Conservation (phyloP, 2,888 invertebrate genomes). For the Caenorhabditis sinica region DNA sequence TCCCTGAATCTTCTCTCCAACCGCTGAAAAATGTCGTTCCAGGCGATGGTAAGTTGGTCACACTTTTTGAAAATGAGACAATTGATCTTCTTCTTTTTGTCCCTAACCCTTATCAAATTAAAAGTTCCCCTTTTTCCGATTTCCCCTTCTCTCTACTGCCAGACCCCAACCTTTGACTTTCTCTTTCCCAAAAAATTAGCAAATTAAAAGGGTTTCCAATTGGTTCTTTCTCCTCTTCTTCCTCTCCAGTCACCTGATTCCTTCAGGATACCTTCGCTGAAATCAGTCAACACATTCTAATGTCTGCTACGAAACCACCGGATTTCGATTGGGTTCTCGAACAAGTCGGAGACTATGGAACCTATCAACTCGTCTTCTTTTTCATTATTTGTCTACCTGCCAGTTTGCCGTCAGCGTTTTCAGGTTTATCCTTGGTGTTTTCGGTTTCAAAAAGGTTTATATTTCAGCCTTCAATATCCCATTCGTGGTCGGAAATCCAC, state of each 20-base stretch:
- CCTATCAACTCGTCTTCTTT: slow-evolving; percentile 78
- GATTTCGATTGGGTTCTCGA: slow-evolving; percentile 73
- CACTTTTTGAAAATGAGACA: neutral
- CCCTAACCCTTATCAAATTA: slow-evolving; percentile 38
- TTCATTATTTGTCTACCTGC: slow-evolving; percentile 80
- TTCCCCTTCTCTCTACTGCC: neutral
- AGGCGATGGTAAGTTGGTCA: slow-evolving; percentile 62
- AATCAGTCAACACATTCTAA: slow-evolving; percentile 70
- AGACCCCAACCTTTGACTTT: slow-evolving; percentile 45
- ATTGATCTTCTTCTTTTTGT: slow-evolving; percentile 5
- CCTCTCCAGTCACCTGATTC: slow-evolving; percentile 10
- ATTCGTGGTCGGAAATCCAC: slow-evolving; percentile 75
- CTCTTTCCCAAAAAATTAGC: slow-evolving; percentile 16
- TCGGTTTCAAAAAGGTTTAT: neutral
- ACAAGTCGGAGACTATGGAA: slow-evolving; percentile 79
- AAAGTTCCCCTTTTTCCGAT: neutral
- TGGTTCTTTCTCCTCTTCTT: neutral
- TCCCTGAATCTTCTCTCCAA: neutral
- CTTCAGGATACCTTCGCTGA: slow-evolving; percentile 71
- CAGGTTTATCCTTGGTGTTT: too few relatives aligned
- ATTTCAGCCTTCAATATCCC: slow-evolving; percentile 70
- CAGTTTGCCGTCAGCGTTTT: slow-evolving; percentile 78
- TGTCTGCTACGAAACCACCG: slow-evolving; percentile 64
- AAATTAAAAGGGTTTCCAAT: neutral
- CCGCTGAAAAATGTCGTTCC: slow-evolving; percentile 58